Percentiles rank a stretch among this genome's conserved stretches.
Evolutionary conservation across 2,113 vertebrate genomes (phyloP).

Genomic region (Illadopsis cleaveri): DNA sequence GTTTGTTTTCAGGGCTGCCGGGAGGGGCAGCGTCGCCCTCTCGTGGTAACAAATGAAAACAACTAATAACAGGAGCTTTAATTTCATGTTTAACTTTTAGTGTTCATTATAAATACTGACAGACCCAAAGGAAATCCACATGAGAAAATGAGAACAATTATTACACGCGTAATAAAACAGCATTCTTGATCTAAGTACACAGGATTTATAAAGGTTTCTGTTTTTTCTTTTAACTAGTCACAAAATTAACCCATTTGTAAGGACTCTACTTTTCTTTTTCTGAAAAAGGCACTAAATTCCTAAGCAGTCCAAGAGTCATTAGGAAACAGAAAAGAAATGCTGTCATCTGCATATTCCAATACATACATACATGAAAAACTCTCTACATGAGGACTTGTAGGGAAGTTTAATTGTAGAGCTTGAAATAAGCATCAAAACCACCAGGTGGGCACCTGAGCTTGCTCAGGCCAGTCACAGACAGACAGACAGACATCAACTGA

Average conservation of each 20-base stretch:
- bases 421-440: neutral
- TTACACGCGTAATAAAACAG: neutral
- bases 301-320: slow-evolving; percentile 6
- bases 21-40: neutral
- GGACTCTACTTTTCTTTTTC: neutral
- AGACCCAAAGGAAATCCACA: slow-evolving; percentile 4
- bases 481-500: neutral
- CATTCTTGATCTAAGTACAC: neutral
- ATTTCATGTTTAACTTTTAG: neutral
- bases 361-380: neutral
- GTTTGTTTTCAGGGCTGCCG: neutral
- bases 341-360: neutral
- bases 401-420: neutral
- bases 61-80: neutral
- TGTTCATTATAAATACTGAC: slow-evolving; percentile 9
- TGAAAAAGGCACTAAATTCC: slow-evolving; percentile 67
- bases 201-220: neutral
- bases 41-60: neutral
- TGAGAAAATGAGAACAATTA: slow-evolving; percentile 9
- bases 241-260: neutral
- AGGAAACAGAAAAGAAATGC: neutral
- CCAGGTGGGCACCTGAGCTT: neutral
- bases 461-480: neutral
- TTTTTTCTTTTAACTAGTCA: slow-evolving; percentile 9
- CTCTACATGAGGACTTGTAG: neutral